Base-by-base conservation (phyloP, 2,113 vertebrate genomes). In the Opisthocomus hoazin region DNA sequence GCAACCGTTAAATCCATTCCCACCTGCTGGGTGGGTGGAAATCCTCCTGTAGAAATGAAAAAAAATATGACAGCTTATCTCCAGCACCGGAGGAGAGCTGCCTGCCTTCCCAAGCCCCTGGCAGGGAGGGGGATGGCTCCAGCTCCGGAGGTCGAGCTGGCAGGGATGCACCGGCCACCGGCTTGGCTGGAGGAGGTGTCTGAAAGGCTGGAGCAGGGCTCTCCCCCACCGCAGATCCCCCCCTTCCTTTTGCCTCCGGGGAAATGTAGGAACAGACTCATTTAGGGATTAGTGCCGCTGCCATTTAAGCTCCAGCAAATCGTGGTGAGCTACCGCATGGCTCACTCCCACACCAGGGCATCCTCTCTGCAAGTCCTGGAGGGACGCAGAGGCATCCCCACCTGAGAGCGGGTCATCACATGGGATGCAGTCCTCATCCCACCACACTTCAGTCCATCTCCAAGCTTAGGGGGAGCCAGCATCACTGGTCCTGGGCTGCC, bases 1-100 rank as follows among this genome's bases (percentile, higher is more conserved):
- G 56, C 32, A 89, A 93, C 0, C 13, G 94, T 91, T 96, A 96
- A 96, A 90, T 27, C 45, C 58, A 32, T 27, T 54, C 63, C 41
- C 1, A 3, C 51, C 51, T 92, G 63, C n/a, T 5, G 10, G 85
- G 34, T 13, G 24, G 61, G 82, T n/a, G 87, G 53, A 94, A 94
- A 90, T 93, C 88, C 69, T 90, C 56, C 88, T 18, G 66, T 8
- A 90, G 74, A 71, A 75, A 83, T 79, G 18, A 39, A 79, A 76
- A 53, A 46, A 6, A 39, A 68, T 2, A 53, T 27, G 58, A 90
- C 83, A 86, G 66, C 45, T 95, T 92, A 94, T 83, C 75, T 94
- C 39, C 71, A 91, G 69, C 45, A 32, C n/a, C 3, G 5, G 73
- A 84, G 39, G 26, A 57, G 66, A 93, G 45, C 58, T 1, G 37